Percentiles rank a stretch among this genome's conserved stretches.
phyloP scores from a whole-genome alignment of 2,113 vertebrate species.

The Cinclus mexicanus region DNA sequence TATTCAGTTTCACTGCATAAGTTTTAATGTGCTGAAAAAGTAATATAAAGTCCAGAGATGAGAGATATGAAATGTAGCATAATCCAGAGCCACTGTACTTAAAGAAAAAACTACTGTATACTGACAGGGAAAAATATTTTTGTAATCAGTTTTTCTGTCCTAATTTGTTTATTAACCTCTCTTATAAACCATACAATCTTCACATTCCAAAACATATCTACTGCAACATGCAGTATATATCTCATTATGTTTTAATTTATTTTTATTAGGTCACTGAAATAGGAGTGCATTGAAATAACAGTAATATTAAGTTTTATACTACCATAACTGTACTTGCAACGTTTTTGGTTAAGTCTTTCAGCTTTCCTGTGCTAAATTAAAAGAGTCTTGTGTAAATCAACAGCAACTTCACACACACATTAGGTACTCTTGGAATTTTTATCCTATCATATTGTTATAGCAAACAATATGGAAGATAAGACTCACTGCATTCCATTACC shows the following conservation, averaged over 20 bases:
- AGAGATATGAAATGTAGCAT: conserved; percentile 79
- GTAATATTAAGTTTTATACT: conserved; percentile 12
- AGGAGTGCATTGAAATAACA: conserved; percentile 5
- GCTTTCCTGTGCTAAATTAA: conserved; percentile 9
- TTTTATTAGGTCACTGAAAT: conserved; percentile 36
- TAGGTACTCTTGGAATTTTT: conserved; percentile 40
- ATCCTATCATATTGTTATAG: neutral
- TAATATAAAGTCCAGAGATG: conserved; percentile 78
- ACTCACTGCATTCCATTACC: neutral
- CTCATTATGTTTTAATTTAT: conserved; percentile 47
- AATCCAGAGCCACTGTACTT: conserved; percentile 52
- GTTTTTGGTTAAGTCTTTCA: conserved; percentile 53
- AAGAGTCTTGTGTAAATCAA: conserved; percentile 29
- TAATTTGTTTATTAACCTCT: conserved; percentile 38
- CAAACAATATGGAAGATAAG: neutral
- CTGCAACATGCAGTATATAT: neutral
- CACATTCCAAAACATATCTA: conserved; percentile 18
- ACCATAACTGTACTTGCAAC: neutral
- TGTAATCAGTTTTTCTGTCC: conserved; percentile 22
- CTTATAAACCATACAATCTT: conserved; percentile 31
- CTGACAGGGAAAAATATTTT: neutral
- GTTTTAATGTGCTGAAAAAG: conserved; percentile 86
- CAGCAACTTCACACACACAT: conserved; percentile 24
- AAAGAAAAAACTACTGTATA: conserved; percentile 43
- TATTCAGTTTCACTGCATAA: conserved; percentile 89